These are phyloP conservation scores for Myotis planiceps DNA, from an alignment of 2,797 vertebrate species.

Conservation along the genomic window DNA sequence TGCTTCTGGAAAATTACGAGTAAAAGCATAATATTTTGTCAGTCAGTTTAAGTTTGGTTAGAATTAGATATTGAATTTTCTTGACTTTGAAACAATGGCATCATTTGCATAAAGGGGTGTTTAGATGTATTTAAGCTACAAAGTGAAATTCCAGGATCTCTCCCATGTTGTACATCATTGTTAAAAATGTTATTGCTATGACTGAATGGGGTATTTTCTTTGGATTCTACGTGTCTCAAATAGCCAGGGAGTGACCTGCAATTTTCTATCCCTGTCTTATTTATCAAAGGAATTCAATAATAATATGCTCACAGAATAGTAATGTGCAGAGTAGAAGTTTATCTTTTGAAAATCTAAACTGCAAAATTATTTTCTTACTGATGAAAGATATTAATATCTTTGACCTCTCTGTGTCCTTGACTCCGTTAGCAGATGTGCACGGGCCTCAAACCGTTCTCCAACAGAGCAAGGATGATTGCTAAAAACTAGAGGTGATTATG, in stretches of 20 bases:
- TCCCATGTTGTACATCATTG: background rate
- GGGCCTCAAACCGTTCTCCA: background rate
- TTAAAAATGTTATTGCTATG: constrained; percentile 6
- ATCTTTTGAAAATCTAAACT: constrained; percentile 50
- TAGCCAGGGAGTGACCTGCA: background rate
- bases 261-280: constrained; percentile 22
- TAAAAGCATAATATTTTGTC: constrained; percentile 2
- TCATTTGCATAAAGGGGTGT: background rate
- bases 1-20: constrained; percentile 38
- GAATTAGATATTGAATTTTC: constrained; percentile 15
- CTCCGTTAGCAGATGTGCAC: background rate
- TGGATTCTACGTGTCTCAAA: constrained; percentile 30
- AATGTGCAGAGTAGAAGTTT: constrained; percentile 24
- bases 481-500: background rate
- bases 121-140: background rate
- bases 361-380: constrained; percentile 7
- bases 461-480: background rate
- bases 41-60: constrained; percentile 5
- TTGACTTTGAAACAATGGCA: background rate
- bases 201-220: constrained; percentile 38
- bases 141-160: background rate
- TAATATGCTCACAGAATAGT: constrained; percentile 5
- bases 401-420: background rate
- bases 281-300: constrained; percentile 34
- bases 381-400: background rate